Base-by-base conservation (phyloP, 1,140 invertebrate species). In the Oryctes rhinoceros region DNA sequence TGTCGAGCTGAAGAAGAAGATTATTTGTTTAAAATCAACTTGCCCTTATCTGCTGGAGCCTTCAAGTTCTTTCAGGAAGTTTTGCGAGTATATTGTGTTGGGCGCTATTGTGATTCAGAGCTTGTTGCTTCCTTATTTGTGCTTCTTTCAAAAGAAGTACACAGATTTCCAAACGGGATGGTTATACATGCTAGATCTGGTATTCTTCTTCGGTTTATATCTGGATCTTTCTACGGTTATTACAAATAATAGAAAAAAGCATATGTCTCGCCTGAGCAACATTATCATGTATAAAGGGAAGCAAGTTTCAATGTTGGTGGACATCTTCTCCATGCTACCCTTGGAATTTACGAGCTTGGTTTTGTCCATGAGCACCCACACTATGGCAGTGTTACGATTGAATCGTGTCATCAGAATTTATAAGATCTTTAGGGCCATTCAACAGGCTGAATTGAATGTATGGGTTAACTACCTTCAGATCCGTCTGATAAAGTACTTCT, bases 1-100 rank as follows among this genome's bases (percentile, higher is more conserved):
- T 11, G 77, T 81, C 5, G 80, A 81, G 49, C 20, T 81, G 35
- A 81, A 78, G 47, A 75, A 74, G 24, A 65, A 78, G 37, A 67
- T 62, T 7, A 81, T 81, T 30, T 81, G 80, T 59, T 76, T 81
- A 37, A 78, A 62, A 35, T 76, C 75, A 2, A 53, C 7, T 6
- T 78, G 65, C 78, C 77, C 80, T 6, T 81, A 67, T 39, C 15
- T 81, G 3, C 18, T 81, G 53, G 77, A 81, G 6, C 76, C 80
- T 3, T 78, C 76, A 7, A 78, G 65, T 67, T 20, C 13, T 59
- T 78, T 80, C 30, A 47, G 47, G 15, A 24, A 7, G 13, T 80
- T 77, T 37, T 59, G 48, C 18, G 20, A 80, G 18, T 65, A 67
- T 71, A 35, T 80, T 4, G 47, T 78, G 53, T 48, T 80, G 24